Base-by-base conservation (phyloP, 2,888 invertebrate genomes). In the Carcina quercana region DNA sequence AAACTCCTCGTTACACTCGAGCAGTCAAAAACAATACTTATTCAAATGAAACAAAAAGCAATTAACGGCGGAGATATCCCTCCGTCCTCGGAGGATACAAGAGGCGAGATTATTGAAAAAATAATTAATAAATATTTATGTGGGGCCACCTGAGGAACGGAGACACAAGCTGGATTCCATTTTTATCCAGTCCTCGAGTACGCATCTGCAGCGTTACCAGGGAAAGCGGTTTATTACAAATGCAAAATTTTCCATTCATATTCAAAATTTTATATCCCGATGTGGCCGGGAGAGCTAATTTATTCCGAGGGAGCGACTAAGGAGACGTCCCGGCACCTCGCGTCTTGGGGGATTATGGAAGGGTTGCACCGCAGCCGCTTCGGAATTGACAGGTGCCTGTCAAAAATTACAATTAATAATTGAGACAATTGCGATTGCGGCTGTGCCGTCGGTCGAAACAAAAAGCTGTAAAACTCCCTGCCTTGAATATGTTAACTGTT, bases 161-260 rank as follows among this genome's bases (percentile, higher is more conserved):
- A 25, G 33, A 29, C 30, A 27, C 14, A 24, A 63, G 62, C 56
- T 59, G 60, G 64, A 69, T 70, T 68, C 59, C 61, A 59, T 72
- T 79, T 80, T 78, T 79, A 78, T 75, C 72, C 75, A 72, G 63
- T 70, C 42, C 65, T 63, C 54, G 56, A 61, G 68, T 68, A 66
- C 78, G 67, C 79, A 80, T 79, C 80, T 78, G 82, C 72, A 71
- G 64, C 64, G 52, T 60, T 61, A 74, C 68, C 62, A 61, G 70
- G 69, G 79, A 86, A 87, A 86, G 86, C 86, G 87, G 86, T 90
- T 91, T 89, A 91, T 91, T 91, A 90, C 87, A 87, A 87, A 91
- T 91, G 91, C 91, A 90, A 91, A 91, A 91, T 90, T 89, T 88
- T 87, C 90, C 90, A 91, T 91, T 91, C 91, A 91, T 91, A 91